These are phyloP conservation scores for Eulithis prunata DNA, from an alignment of 2,888 invertebrate species.

Conservation along the genomic window DNA sequence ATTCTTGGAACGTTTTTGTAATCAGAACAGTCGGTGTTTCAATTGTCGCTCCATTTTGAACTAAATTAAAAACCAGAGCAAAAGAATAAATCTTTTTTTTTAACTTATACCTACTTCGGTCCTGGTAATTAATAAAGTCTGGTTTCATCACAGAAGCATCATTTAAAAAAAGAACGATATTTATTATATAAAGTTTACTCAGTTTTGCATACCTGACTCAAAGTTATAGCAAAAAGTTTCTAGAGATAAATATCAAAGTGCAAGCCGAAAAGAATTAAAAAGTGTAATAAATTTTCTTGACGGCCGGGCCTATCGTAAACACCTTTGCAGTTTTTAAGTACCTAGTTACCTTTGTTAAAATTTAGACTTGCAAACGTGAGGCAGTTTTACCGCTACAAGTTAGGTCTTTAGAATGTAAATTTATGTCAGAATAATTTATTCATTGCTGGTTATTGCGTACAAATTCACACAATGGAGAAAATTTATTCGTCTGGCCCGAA, in stretches of 20 bases:
- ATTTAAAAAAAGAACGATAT: too few relatives aligned
- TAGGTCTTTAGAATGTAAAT: conserved; percentile 60
- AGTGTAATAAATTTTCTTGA: conserved; percentile 23
- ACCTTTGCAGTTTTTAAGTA: conserved; percentile 5
- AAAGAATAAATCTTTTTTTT: too few relatives aligned
- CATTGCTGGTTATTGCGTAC: conserved; percentile 65
- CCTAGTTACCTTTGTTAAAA: conserved; percentile 34
- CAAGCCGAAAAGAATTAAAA: conserved; percentile 14
- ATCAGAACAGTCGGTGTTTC: conserved; percentile 25
- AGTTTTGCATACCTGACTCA: too few relatives aligned
- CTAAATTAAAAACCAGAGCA: not conserved
- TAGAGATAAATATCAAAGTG: not conserved
- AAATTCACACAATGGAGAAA: conserved; percentile 66
- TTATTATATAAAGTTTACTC: too few relatives aligned
- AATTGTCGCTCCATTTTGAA: conserved; percentile 13
- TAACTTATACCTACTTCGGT: too few relatives aligned
- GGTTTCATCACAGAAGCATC: too few relatives aligned
- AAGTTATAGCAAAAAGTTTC: too few relatives aligned
- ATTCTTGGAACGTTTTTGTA: conserved; percentile 38
- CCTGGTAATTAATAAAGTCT: too few relatives aligned
- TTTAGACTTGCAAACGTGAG: conserved; percentile 36
- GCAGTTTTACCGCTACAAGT: conserved; percentile 52
- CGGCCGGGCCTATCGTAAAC: conserved; percentile 23
- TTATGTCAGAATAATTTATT: conserved; percentile 67
- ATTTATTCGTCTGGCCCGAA: conserved; percentile 64